phyloP scores from a whole-genome alignment of 2,797 vertebrate genomes.

The Anabacerthia variegaticeps region DNA sequence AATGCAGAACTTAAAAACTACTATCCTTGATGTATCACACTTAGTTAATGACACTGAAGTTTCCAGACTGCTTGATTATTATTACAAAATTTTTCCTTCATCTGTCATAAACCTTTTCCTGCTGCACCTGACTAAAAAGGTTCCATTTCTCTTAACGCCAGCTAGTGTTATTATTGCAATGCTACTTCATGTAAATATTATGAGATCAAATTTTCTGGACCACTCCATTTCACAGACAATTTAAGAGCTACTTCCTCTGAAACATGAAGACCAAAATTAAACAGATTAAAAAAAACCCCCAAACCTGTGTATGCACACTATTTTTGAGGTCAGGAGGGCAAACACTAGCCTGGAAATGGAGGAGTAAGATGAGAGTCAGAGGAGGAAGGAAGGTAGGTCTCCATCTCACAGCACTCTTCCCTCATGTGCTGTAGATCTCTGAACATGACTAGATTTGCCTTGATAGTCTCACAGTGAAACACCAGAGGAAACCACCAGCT shows the following conservation, averaged over 20 bases:
- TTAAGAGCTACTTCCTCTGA: slow-evolving; percentile 10
- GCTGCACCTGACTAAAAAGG: not conserved
- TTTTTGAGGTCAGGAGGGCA: not conserved
- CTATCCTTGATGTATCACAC: not conserved
- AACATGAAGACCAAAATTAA: not conserved
- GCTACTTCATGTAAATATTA: slow-evolving; percentile 37
- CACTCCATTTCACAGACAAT: not conserved
- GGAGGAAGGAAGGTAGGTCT: not conserved
- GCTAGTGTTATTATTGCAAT: not conserved
- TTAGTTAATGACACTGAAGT: not conserved
- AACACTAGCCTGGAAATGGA: not conserved
- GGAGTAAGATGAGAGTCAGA: not conserved
- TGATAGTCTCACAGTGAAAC: not conserved
- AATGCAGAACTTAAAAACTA: not conserved
- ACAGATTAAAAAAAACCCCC: not conserved
- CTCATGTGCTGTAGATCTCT: not conserved
- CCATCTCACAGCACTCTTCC: not conserved
- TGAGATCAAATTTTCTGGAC: slow-evolving; percentile 24
- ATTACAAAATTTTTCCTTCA: slow-evolving; percentile 17
- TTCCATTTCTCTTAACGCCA: not conserved
- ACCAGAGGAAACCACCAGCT: not conserved
- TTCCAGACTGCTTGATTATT: not conserved
- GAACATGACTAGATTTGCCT: not conserved
- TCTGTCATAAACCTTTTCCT: slow-evolving; percentile 12
- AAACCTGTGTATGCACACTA: not conserved